These are phyloP conservation scores for Hystrix cristata DNA, from an alignment of 2,113 vertebrate species.

Conservation along the genomic window DNA sequence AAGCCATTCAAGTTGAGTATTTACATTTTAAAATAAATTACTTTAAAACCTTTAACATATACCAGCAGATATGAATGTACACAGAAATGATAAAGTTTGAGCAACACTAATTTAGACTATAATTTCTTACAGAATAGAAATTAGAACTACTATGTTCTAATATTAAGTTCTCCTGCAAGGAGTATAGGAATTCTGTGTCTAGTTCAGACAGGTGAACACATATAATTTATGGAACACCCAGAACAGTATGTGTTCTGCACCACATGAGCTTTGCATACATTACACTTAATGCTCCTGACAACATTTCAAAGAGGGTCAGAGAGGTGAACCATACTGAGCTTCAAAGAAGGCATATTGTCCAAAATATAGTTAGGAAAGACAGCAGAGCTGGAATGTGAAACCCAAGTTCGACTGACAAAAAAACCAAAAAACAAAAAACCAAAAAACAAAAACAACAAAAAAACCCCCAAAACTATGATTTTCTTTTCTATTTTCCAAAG, in stretches of 20 bases:
- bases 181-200: neutral
- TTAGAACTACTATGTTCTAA: neutral
- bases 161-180: neutral
- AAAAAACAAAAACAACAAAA: no score
- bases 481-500: slow-evolving; percentile 35
- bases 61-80: neutral
- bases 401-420: neutral
- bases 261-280: neutral
- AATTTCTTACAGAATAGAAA: slow-evolving; percentile 15
- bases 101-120: neutral
- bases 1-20: neutral
- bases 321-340: slow-evolving; percentile 14
- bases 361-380: slow-evolving; percentile 43
- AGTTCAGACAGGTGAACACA: neutral
- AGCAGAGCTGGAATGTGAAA: slow-evolving; percentile 38
- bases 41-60: neutral
- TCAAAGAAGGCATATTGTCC: neutral
- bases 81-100: neutral
- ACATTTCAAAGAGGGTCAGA: neutral
- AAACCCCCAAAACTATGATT: neutral
- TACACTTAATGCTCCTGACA: neutral
- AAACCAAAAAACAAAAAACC: neutral
- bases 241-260: neutral
- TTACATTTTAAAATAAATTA: slow-evolving; percentile 33
- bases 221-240: neutral